Evolutionary conservation across 2,888 invertebrate genomes (phyloP).

Genomic region (Eristalis tenax): DNA sequence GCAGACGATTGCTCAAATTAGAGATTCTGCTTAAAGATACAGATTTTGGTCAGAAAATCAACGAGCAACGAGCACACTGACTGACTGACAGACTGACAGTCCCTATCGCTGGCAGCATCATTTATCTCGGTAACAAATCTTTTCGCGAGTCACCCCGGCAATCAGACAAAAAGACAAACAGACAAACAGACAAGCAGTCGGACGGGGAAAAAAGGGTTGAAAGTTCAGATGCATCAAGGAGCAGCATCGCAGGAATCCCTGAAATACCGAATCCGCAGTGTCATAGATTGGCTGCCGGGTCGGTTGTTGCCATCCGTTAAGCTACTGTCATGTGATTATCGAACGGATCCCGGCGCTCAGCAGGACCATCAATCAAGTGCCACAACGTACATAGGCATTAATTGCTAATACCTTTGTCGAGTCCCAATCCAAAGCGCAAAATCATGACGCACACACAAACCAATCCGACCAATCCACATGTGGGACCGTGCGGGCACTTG

Average conservation of each 20-base stretch:
- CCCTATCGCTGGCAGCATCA: slow-evolving; percentile 52
- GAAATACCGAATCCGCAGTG: slow-evolving; percentile 39
- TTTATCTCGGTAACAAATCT: slow-evolving; percentile 67
- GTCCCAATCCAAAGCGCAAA: slow-evolving; percentile 41
- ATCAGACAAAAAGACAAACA: neutral
- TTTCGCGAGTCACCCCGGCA: slow-evolving; percentile 14
- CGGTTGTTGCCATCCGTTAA: slow-evolving; percentile 56
- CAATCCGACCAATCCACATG: slow-evolving; percentile 50
- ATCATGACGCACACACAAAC: slow-evolving; percentile 48
- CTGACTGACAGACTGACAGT: slow-evolving; percentile 32
- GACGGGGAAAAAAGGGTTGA: slow-evolving; percentile 53
- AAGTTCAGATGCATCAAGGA: slow-evolving; percentile 59
- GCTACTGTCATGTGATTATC: slow-evolving; percentile 71
- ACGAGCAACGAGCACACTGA: slow-evolving; percentile 16
- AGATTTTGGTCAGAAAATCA: slow-evolving; percentile 43
- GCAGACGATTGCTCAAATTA: slow-evolving; percentile 35
- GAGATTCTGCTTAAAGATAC: slow-evolving; percentile 60
- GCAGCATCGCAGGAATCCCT: no score
- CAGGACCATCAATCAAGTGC: slow-evolving; percentile 64
- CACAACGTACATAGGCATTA: slow-evolving; percentile 41
- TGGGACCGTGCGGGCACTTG: slow-evolving; percentile 27
- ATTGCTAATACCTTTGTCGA: slow-evolving; percentile 67
- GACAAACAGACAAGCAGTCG: slow-evolving; percentile 17
- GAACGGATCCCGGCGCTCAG: slow-evolving; percentile 48
- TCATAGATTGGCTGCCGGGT: slow-evolving; percentile 36